Base-by-base conservation (phyloP, 1,140 invertebrate genomes). In the Charaxes varanes region DNA sequence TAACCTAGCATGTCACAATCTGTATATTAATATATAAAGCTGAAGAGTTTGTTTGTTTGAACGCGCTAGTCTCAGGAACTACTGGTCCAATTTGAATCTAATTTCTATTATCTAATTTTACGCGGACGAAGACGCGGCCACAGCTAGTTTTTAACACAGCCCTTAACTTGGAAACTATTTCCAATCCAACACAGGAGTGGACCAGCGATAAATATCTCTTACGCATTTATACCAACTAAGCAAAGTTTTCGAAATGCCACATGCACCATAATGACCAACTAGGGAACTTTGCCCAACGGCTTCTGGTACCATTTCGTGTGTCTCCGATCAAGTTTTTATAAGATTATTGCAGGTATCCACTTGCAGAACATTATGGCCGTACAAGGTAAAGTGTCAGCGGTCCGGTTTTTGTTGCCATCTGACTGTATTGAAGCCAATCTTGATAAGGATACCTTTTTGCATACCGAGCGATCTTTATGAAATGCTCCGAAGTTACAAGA, bases 301-400 rank as follows among this genome's bases (percentile, higher is more conserved):
- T 47, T 45, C 62, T 66, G 59, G 64, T 61, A 64, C 54, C 55
- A 54, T 71, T 81, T 74, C 57, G 69, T 71, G 61, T 64, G 55
- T 37, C 51, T 59, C 51, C 43, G 65, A 70, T 67, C 73, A 72
- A 76, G 54, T 79, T 76, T 81, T 79, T 79, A 60, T 57, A 36
- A 53, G 53, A 58, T 62, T 67, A 70, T 68, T 53, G 59, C 62
- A 73, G 68, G 72, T 69, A 60, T 66, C 47, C 57, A 72, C 54
- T 65, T 68, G 61, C 59, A 61, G 62, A 70, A 69, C 56, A 64
- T 53, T 62, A 54, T 47, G 24, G 27, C 69, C 62, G 30, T 69
- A 76, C 45, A 72, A 59, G 71, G 73, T 19, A 47, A 49, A 41
- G 34, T 38, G 31, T 59, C 45, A 46, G 36, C 36, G 55, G 50